phyloP scores from a whole-genome alignment of 1,140 invertebrate genomes.

The Aphis craccivora region DNA sequence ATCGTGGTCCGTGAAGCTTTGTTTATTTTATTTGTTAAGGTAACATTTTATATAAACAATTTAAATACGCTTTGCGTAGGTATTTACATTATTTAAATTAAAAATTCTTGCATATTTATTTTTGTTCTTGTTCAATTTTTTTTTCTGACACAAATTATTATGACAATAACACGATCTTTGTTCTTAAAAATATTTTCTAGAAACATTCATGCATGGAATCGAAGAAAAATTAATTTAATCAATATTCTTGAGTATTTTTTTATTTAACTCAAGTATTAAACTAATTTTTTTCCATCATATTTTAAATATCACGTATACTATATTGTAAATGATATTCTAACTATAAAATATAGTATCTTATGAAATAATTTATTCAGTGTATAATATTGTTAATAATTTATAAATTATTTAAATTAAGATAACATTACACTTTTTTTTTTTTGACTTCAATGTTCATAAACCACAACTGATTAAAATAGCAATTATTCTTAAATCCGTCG shows the following conservation, averaged over 20 bases:
- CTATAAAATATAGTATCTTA: neutral
- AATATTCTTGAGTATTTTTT: neutral
- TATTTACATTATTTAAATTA: slow-evolving; percentile 19
- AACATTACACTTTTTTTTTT: neutral
- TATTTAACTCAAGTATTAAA: neutral
- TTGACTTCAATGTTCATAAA: neutral
- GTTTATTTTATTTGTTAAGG: neutral
- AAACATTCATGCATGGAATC: neutral
- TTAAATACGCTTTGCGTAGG: neutral
- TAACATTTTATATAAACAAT: slow-evolving; percentile 4
- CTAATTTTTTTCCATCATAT: neutral
- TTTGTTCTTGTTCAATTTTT: neutral
- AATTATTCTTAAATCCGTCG: neutral
- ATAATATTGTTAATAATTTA: neutral
- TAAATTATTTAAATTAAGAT: neutral
- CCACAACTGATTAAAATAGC: neutral
- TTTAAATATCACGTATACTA: neutral
- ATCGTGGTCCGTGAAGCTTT: neutral
- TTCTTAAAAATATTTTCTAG: neutral
- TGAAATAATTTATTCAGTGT: neutral
- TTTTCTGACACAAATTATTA: neutral
- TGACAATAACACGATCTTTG: neutral
- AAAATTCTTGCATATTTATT: neutral
- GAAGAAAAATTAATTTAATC: neutral
- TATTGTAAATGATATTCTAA: neutral